phyloP scores from a whole-genome alignment of 1,140 invertebrate genomes.

The Drosophila paulistorum region DNA sequence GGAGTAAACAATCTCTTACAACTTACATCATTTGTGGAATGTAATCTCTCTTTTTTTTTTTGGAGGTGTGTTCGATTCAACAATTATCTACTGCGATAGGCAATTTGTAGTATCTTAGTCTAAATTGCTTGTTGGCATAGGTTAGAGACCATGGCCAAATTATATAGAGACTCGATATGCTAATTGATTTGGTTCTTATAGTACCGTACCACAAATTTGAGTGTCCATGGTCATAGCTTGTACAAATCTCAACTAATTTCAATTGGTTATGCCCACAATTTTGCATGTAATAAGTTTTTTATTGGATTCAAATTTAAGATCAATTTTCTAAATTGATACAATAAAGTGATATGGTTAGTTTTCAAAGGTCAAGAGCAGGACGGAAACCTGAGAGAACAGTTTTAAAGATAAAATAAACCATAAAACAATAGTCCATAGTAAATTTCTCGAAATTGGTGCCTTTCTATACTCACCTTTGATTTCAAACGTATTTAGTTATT shows the following conservation, averaged over 20 bases:
- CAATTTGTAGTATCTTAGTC: slow-evolving; percentile 37
- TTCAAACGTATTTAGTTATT: too few species aligned
- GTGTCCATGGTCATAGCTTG: not conserved
- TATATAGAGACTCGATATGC: not conserved
- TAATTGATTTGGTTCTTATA: slow-evolving; percentile 25
- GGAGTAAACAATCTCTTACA: not conserved
- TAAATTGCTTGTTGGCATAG: slow-evolving; percentile 52
- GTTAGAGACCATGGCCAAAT: slow-evolving; percentile 47
- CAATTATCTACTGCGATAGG: slow-evolving; percentile 31
- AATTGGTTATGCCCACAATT: not conserved
- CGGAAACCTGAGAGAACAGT: too few species aligned
- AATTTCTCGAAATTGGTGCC: too few species aligned
- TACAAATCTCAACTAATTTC: not conserved
- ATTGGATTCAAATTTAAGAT: not conserved
- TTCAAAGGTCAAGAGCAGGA: too few species aligned
- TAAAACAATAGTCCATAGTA: too few species aligned
- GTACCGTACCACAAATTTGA: not conserved
- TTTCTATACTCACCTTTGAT: too few species aligned
- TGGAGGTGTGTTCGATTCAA: slow-evolving; percentile 45
- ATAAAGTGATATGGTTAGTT: not conserved
- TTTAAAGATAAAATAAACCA: too few species aligned
- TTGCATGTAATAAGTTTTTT: not conserved
- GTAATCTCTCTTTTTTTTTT: not conserved
- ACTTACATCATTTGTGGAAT: slow-evolving; percentile 4
- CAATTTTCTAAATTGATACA: not conserved